These are phyloP conservation scores for Andrena chrysosceles DNA, from an alignment of 2,888 invertebrate genomes.

Conservation along the genomic window DNA sequence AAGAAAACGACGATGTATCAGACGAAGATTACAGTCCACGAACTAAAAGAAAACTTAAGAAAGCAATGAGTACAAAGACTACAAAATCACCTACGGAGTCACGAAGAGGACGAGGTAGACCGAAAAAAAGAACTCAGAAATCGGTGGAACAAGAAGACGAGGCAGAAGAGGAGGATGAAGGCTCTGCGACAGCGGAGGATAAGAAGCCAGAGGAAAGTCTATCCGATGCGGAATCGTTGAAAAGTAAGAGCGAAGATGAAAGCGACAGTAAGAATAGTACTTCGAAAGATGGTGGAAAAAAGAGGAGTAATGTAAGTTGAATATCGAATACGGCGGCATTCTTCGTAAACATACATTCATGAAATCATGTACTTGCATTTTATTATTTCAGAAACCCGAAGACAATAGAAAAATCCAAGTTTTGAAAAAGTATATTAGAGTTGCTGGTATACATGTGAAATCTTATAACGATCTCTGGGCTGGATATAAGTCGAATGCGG, in stretches of 20 bases:
- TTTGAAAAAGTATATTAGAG: conserved; percentile 76
- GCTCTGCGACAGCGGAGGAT: conserved; percentile 42
- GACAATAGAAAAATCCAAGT: conserved; percentile 71
- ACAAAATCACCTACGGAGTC: conserved; percentile 62
- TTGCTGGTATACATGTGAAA: conserved; percentile 76
- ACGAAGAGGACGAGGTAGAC: conserved; percentile 70
- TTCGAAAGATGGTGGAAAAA: conserved; percentile 29
- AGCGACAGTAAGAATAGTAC: conserved; percentile 52
- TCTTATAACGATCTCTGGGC: conserved; percentile 77
- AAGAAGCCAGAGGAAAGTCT: conserved; percentile 54
- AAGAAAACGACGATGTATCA: conserved; percentile 77
- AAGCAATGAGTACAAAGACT: conserved; percentile 65
- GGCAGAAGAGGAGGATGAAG: conserved; percentile 56
- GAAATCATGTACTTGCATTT: background rate
- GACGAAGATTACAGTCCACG: conserved; percentile 81
- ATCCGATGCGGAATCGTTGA: conserved; percentile 57
- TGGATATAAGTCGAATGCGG: conserved; percentile 75
- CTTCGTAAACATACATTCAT: background rate
- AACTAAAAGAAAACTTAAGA: conserved; percentile 75
- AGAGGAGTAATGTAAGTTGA: conserved; percentile 57
- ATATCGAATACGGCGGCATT: conserved; percentile 6
- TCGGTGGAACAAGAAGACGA: conserved; percentile 58
- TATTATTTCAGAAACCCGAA: conserved; percentile 66
- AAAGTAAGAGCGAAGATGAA: conserved; percentile 62
- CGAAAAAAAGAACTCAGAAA: conserved; percentile 51